Evolutionary conservation across 2,113 vertebrate genomes (phyloP).

Genomic region (Megaceryle maxima): DNA sequence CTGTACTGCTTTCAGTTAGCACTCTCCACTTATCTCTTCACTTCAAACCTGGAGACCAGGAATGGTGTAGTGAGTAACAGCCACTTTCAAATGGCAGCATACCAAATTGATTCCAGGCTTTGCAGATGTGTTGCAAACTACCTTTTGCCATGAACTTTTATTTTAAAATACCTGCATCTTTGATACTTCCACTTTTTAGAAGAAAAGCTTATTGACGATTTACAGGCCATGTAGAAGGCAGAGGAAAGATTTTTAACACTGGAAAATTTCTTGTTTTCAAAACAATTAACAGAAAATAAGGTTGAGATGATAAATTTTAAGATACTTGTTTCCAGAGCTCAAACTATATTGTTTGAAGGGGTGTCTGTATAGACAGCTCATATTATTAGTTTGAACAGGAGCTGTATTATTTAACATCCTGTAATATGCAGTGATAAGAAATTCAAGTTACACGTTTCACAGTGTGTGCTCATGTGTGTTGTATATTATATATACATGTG

Average conservation of each 20-base stretch:
- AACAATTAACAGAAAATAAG: background rate
- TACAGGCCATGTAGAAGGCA: background rate
- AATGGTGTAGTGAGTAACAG: background rate
- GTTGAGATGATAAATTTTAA: background rate
- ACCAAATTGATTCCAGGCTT: constrained; percentile 15
- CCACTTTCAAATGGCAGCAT: background rate
- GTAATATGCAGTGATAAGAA: background rate
- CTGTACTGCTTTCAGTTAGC: constrained; percentile 21
- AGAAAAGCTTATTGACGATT: background rate
- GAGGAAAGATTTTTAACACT: background rate
- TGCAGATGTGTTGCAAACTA: background rate
- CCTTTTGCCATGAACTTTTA: background rate
- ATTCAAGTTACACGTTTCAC: background rate
- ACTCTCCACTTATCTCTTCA: fast-evolving
- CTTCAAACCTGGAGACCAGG: background rate
- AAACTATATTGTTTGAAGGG: background rate
- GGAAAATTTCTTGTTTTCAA: background rate
- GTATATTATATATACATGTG: background rate
- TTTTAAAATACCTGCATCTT: background rate
- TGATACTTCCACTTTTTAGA: background rate
- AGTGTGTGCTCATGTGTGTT: background rate
- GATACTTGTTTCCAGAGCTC: background rate
- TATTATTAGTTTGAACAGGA: background rate
- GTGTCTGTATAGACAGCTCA: background rate
- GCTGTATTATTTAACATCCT: background rate